Evolutionary conservation across 2,113 vertebrate species (phyloP).

Genomic region (Etheostoma spectabile): DNA sequence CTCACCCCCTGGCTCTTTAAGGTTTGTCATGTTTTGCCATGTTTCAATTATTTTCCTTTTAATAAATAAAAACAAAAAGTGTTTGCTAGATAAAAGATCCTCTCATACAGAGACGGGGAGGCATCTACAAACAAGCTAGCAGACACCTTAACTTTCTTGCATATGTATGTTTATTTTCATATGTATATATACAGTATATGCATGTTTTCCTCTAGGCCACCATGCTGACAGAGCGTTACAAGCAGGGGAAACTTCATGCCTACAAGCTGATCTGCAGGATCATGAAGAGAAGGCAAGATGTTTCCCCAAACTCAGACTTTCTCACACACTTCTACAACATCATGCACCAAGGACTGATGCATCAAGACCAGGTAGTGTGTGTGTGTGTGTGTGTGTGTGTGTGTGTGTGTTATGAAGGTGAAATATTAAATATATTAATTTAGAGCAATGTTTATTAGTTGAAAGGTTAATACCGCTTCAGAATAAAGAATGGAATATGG

Average conservation of each 20-base stretch:
- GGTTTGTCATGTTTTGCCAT: slow-evolving; percentile 61
- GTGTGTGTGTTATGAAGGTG: no score
- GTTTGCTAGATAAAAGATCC: background rate
- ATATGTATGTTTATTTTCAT: background rate
- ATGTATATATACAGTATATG: background rate
- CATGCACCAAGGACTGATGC: slow-evolving; percentile 98
- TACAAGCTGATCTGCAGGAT: slow-evolving; percentile 99
- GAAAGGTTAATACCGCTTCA: background rate
- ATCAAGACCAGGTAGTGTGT: slow-evolving; percentile 92
- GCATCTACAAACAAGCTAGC: background rate
- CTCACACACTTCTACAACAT: slow-evolving; percentile 99
- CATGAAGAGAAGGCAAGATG: slow-evolving; percentile 98
- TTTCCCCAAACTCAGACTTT: slow-evolving; percentile 97
- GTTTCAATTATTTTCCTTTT: background rate
- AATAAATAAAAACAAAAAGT: background rate
- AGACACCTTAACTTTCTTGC: background rate
- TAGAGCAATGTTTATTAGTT: no score
- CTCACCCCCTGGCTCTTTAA: slow-evolving; percentile 99
- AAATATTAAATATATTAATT: background rate
- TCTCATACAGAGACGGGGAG: background rate
- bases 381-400: no score
- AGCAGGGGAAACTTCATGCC: slow-evolving; percentile 98
- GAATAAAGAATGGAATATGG: background rate
- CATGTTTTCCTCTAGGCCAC: slow-evolving; percentile 88
- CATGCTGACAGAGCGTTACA: slow-evolving; percentile 97